Evolutionary conservation across 2,797 vertebrate genomes (phyloP).

Genomic region (Siniperca obscura): DNA sequence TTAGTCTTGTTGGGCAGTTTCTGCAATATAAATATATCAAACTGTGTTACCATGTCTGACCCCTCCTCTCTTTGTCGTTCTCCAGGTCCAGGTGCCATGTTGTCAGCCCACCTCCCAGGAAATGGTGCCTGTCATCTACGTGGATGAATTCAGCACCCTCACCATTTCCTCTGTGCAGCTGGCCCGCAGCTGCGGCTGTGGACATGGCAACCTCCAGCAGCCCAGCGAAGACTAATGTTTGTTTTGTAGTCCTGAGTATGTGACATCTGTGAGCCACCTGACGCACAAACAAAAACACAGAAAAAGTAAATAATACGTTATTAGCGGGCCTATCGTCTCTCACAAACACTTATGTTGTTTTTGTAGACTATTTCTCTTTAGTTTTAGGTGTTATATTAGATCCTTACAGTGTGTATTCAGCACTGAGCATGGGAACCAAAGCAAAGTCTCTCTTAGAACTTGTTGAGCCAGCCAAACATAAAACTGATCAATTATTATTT

Average conservation of each 20-base stretch:
- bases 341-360: conserved; percentile 16
- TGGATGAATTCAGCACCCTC: conserved; percentile 69
- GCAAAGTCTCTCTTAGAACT: conserved; percentile 21
- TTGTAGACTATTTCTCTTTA: conserved; percentile 22
- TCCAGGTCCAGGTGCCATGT: conserved; percentile 65
- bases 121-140: conserved; percentile 76
- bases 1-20: background rate
- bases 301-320: conserved; percentile 1
- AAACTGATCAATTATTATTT: conserved; percentile 1
- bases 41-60: background rate
- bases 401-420: conserved; percentile 26
- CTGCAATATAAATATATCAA: background rate
- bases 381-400: conserved; percentile 22
- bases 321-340: conserved; percentile 15
- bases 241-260: conserved; percentile 12
- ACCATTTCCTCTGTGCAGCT: conserved; percentile 76
- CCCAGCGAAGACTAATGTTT: conserved; percentile 49
- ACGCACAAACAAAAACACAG: background rate
- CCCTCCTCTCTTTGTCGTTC: conserved; percentile 1
- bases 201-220: conserved; percentile 25
- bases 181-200: conserved; percentile 77
- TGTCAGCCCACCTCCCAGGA: conserved; percentile 70
- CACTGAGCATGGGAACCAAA: conserved; percentile 46
- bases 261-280: conserved; percentile 25
- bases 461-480: background rate